Conservation (phyloP, 2,797 vertebrate genomes). For the Clarias platycephalus region DNA sequence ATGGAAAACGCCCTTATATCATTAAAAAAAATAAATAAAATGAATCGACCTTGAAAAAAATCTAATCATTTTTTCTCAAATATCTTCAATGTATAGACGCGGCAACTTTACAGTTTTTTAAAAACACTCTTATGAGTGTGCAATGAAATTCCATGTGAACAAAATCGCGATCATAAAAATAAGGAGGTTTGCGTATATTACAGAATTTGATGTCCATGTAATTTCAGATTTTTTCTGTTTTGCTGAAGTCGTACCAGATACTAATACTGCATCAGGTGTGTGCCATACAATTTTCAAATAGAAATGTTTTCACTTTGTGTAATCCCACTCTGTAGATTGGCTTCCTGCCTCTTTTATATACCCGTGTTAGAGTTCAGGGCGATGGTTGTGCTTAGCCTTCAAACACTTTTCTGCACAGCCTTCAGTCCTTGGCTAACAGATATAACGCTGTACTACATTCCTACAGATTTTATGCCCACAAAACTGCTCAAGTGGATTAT, state of each 20-base stretch:
- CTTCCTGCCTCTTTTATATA: neutral
- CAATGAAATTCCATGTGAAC: too few species aligned
- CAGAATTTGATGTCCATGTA: neutral
- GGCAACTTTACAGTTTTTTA: too few species aligned
- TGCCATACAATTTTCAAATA: neutral
- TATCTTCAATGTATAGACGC: too few species aligned
- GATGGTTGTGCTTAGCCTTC: constrained; percentile 24
- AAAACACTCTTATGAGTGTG: too few species aligned
- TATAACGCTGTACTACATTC: neutral
- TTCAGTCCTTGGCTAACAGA: constrained; percentile 32
- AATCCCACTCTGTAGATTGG: neutral
- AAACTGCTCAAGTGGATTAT: neutral
- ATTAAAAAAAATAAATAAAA: too few species aligned
- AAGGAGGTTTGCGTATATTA: neutral
- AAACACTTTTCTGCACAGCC: constrained; percentile 14
- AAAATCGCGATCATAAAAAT: neutral
- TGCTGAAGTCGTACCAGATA: neutral
- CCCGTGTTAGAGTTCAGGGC: constrained; percentile 30
- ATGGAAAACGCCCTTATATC: too few species aligned
- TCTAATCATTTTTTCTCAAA: too few species aligned
- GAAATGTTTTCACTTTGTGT: neutral
- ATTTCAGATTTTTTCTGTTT: neutral
- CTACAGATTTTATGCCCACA: neutral
- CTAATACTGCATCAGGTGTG: neutral
- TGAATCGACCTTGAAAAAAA: too few species aligned